Evolutionary conservation across 2,797 vertebrate genomes (phyloP).

Genomic region (Remorina albescens): DNA sequence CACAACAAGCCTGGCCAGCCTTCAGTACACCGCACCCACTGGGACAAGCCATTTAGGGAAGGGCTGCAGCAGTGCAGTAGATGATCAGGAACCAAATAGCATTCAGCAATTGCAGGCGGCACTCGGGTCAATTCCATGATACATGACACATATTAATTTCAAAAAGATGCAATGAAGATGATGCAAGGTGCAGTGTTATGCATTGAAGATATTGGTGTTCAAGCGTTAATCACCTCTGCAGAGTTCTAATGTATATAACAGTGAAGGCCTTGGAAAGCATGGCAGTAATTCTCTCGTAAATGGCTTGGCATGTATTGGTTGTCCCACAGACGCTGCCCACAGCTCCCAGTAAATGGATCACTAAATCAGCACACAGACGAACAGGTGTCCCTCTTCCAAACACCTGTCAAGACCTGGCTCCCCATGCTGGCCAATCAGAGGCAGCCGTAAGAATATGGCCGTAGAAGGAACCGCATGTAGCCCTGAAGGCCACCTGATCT

Average conservation of each 20-base stretch:
- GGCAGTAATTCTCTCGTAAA: slow-evolving; percentile 79
- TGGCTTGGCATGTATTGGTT: slow-evolving; percentile 78
- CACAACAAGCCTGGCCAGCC: slow-evolving; percentile 77
- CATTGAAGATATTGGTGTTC: neutral
- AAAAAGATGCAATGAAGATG: slow-evolving; percentile 15
- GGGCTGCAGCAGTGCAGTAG: slow-evolving; percentile 58
- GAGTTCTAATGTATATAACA: slow-evolving; percentile 35
- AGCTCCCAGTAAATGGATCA: slow-evolving; percentile 85
- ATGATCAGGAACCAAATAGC: slow-evolving; percentile 66
- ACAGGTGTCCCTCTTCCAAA: slow-evolving; percentile 85
- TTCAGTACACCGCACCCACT: slow-evolving; percentile 74
- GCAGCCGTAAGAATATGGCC: slow-evolving; percentile 68
- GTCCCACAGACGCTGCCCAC: slow-evolving; percentile 79
- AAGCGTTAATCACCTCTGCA: slow-evolving; percentile 38
- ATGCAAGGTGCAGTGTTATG: slow-evolving; percentile 11
- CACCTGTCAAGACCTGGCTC: slow-evolving; percentile 82
- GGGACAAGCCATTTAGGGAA: slow-evolving; percentile 74
- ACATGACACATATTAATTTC: slow-evolving; percentile 26
- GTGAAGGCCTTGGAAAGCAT: slow-evolving; percentile 48
- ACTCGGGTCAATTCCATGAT: slow-evolving; percentile 43
- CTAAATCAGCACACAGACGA: slow-evolving; percentile 87
- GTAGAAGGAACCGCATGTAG: slow-evolving; percentile 76
- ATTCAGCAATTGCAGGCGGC: slow-evolving; percentile 54
- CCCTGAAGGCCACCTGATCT: slow-evolving; percentile 74
- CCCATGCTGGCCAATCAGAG: slow-evolving; percentile 75